phyloP scores from a whole-genome alignment of 2,797 vertebrate species.

The Chaetophractus vellerosus region DNA sequence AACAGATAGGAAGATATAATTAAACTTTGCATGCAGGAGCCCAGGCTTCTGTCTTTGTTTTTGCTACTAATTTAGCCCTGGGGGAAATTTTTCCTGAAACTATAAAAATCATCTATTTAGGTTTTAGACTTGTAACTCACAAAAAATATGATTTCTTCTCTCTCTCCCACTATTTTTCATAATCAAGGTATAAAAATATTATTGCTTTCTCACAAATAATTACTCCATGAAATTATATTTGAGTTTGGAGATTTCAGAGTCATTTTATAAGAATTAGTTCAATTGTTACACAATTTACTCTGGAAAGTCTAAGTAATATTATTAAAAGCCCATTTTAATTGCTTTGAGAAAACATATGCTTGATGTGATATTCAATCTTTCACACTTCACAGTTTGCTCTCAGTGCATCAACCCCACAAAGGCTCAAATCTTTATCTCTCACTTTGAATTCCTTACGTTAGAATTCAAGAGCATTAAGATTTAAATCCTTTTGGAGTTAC shows the following conservation, averaged over 20 bases:
- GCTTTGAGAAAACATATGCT: conserved; percentile 34
- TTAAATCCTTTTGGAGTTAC: background rate
- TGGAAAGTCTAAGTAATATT: conserved; percentile 51
- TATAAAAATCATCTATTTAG: conserved; percentile 39
- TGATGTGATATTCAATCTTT: background rate
- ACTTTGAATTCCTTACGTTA: background rate
- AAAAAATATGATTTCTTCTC: background rate
- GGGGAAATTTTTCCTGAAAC: conserved; percentile 28
- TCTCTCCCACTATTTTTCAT: background rate
- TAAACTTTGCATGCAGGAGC: background rate
- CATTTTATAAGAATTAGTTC: conserved; percentile 69
- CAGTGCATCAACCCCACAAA: background rate
- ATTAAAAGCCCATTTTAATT: conserved; percentile 59
- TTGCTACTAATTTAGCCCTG: background rate
- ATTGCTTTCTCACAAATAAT: conserved; percentile 46
- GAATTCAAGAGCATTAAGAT: background rate
- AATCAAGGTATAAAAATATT: conserved; percentile 17
- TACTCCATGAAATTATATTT: conserved; percentile 36
- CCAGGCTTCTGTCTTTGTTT: background rate
- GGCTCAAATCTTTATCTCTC: background rate
- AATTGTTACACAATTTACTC: conserved; percentile 18
- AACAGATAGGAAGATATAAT: background rate
- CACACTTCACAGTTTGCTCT: conserved; percentile 16
- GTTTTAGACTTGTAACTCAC: background rate
- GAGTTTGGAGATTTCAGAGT: conserved; percentile 60